Evolutionary conservation across 2,797 vertebrate species (phyloP), one percentile per base, ranked within the genome.

Genomic region (Betta splendens): DNA sequence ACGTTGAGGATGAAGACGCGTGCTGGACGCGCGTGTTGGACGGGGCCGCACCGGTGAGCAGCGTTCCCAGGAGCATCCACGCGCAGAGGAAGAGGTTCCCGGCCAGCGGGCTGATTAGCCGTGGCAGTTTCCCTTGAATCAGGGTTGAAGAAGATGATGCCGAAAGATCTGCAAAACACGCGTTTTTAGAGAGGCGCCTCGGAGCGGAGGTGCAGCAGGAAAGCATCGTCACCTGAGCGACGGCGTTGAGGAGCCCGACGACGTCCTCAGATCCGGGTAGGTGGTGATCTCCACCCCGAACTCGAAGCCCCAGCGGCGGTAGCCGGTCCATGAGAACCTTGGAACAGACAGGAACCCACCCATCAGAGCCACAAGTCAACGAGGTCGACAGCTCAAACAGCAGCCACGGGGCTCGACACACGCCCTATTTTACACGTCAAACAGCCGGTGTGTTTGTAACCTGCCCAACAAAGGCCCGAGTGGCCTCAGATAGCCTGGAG

Each of bases 251-350:
- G 58, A 98, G 95, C 11, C 97, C 0, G 96, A 98, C 0, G 97
- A 98, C 0, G 96, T 98, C 96, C 72, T 98, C 97, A 8, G 96
- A 94, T 98, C 97, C 0, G 97, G 96, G 77, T 98, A 98, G 1
- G 97, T n/a, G 1, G 97, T 98, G 79, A 98, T 98, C 89, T 98
- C 97, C 59, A 95, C 97, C 15, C 94, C 97, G 67, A 98, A 98
- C 81, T 98, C 97, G 77, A 98, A 98, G 4, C 97, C 97, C 97
- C 69, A 98, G 90, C 0, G 97, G 97, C n/a, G 92, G 81, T 98
- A 98, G 9, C 96, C 96, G 0, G 97, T 98, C 97, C n/a, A 98
- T 98, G 83, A 98, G 98, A 89, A 98, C 98, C 39, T 97, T 99
- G 72, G 32, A 51, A 58, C n/a, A n/a, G n/a, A n/a, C n/a, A n/a